Percentiles rank a stretch among this genome's conserved stretches.
phyloP scores from a whole-genome alignment of 2,113 vertebrate species.

The Arothron firmamentum region DNA sequence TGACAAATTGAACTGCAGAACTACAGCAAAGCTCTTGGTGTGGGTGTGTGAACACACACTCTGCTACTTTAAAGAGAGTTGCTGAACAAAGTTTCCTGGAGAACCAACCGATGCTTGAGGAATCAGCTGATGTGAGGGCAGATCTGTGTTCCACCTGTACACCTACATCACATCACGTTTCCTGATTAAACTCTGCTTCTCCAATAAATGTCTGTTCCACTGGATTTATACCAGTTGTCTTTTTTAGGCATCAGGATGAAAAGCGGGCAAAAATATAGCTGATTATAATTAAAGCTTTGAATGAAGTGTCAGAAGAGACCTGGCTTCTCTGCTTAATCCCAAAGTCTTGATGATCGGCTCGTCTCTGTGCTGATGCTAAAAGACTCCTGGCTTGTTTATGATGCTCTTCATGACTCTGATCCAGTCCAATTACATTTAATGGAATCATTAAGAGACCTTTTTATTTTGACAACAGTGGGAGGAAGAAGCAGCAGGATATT shows the following conservation, averaged over 20 bases:
- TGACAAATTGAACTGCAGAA: slow-evolving; percentile 29
- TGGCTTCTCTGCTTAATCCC: no score
- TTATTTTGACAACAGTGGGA: not conserved
- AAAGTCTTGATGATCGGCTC: not conserved
- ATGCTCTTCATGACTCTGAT: slow-evolving; percentile 46
- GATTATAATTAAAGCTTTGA: no score
- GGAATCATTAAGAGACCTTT: slow-evolving; percentile 37
- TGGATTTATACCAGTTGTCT: not conserved
- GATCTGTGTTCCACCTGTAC: not conserved
- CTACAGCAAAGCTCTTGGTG: not conserved
- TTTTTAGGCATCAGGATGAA: not conserved
- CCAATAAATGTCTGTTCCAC: not conserved
- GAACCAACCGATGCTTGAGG: no score
- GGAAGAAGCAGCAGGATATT: slow-evolving; percentile 25
- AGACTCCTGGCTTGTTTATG: slow-evolving; percentile 45
- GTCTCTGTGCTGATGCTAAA: slow-evolving; percentile 8
- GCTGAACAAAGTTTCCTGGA: not conserved
- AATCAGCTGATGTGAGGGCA: no score
- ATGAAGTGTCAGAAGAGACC: no score
- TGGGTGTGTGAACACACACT: not conserved
- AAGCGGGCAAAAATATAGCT: no score
- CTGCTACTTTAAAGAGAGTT: not conserved
- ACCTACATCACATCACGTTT: not conserved
- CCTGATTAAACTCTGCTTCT: not conserved
- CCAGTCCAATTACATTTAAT: slow-evolving; percentile 42